Evolutionary conservation across 2,113 vertebrate genomes (phyloP).

Genomic region (Triplophysa tibetana): DNA sequence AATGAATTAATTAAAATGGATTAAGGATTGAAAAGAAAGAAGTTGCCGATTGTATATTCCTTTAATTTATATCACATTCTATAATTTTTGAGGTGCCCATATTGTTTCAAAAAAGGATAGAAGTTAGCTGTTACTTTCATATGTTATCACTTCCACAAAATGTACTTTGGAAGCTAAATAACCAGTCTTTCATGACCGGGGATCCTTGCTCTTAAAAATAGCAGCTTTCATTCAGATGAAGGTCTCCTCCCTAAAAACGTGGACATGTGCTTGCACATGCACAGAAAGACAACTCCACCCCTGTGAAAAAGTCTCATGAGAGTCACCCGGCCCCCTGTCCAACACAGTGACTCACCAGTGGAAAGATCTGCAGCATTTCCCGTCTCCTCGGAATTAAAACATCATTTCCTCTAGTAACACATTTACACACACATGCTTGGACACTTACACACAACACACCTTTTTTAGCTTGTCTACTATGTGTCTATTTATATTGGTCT

Average conservation of each 20-base stretch:
- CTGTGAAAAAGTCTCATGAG: constrained; percentile 43
- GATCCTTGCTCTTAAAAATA: not conserved
- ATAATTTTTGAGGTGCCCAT: no score
- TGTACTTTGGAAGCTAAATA: no score
- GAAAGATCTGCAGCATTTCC: constrained; percentile 68
- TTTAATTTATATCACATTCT: no score
- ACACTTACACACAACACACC: constrained; percentile 32
- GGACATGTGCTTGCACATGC: constrained; percentile 24
- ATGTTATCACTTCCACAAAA: no score
- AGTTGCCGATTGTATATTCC: no score
- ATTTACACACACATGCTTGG: constrained; percentile 29
- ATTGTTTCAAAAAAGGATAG: no score
- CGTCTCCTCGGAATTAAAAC: constrained; percentile 56
- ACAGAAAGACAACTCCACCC: constrained; percentile 12
- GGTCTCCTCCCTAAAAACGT: constrained; percentile 16
- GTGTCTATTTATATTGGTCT: constrained; percentile 42
- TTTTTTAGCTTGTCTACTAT: constrained; percentile 30
- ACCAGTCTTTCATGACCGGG: no score
- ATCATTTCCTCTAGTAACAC: constrained; percentile 58
- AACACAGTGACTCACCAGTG: constrained; percentile 69
- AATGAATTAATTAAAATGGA: no score
- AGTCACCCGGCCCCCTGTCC: constrained; percentile 52
- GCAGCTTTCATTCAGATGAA: not conserved
- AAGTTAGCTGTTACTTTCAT: no score
- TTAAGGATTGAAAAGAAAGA: no score